Conservation (phyloP, 1,140 invertebrate species). For the Mya arenaria region DNA sequence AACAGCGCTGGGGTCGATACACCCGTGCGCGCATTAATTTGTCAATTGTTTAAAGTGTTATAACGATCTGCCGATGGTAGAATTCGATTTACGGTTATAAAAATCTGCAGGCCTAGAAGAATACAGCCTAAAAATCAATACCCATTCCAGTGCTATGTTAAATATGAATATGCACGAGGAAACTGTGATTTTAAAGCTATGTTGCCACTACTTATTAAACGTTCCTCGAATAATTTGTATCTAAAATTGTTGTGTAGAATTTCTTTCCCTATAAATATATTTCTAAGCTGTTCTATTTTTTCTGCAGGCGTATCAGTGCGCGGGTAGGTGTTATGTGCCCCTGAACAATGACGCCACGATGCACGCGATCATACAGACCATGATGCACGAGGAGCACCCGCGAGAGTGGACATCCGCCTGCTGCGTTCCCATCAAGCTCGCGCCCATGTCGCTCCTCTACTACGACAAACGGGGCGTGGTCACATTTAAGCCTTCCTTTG, state of each 20-base stretch:
- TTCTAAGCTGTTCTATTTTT: not conserved
- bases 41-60: no score
- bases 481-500: constrained; percentile 84
- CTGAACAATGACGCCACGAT: constrained; percentile 96
- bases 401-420: constrained; percentile 85
- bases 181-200: not conserved
- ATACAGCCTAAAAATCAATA: no score
- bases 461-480: constrained; percentile 85
- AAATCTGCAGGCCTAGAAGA: no score
- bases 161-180: not conserved
- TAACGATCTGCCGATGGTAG: no score
- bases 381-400: constrained; percentile 95
- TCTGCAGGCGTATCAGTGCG: constrained; percentile 92
- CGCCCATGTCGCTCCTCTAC: constrained; percentile 85
- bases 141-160: no score
- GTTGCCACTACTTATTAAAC: no score
- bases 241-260: not conserved
- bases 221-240: not conserved
- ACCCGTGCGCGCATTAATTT: no score
- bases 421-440: constrained; percentile 86
- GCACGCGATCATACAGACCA: constrained; percentile 98
- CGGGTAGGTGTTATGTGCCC: constrained; percentile 96
- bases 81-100: no score
- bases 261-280: not conserved
- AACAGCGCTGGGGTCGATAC: no score